Conservation (phyloP, 2,113 vertebrate genomes). For the Rhinichthys klamathensis region DNA sequence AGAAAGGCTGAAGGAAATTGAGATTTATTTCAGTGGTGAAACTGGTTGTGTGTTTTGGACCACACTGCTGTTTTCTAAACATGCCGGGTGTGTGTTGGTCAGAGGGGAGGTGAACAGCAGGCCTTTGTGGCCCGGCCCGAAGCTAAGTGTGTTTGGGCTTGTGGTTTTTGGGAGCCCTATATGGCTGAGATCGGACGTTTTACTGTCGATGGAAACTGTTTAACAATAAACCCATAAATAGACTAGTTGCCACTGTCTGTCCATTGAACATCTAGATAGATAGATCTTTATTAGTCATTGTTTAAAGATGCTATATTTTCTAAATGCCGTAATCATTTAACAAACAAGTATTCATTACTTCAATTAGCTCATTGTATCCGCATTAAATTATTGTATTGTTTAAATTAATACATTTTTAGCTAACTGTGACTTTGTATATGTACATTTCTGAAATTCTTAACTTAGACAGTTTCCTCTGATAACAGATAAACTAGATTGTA, state of each 20-base stretch:
- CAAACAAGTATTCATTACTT: no score
- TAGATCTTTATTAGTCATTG: no score
- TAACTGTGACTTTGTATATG: no score
- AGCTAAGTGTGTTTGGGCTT: constrained; percentile 73
- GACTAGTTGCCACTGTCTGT: neutral
- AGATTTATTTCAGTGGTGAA: constrained; percentile 73
- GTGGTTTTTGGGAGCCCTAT: constrained; percentile 65
- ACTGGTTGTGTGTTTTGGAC: constrained; percentile 72
- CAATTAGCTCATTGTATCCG: no score
- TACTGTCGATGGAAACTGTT: constrained; percentile 39
- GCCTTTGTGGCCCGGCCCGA: constrained; percentile 65
- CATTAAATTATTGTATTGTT: no score
- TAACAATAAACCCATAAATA: constrained; percentile 58
- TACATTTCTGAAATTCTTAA: no score
- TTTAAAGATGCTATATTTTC: no score
- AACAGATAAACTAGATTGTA: no score
- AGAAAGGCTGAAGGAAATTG: constrained; percentile 70
- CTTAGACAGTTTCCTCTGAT: no score
- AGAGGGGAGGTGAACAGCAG: constrained; percentile 68
- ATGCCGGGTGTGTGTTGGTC: constrained; percentile 67
- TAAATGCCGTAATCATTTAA: no score
- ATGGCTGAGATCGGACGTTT: constrained; percentile 31
- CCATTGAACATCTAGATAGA: neutral
- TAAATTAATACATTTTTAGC: no score
- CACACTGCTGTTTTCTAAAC: constrained; percentile 70